phyloP scores from a whole-genome alignment of 2,113 vertebrate genomes.

The Ia io region DNA sequence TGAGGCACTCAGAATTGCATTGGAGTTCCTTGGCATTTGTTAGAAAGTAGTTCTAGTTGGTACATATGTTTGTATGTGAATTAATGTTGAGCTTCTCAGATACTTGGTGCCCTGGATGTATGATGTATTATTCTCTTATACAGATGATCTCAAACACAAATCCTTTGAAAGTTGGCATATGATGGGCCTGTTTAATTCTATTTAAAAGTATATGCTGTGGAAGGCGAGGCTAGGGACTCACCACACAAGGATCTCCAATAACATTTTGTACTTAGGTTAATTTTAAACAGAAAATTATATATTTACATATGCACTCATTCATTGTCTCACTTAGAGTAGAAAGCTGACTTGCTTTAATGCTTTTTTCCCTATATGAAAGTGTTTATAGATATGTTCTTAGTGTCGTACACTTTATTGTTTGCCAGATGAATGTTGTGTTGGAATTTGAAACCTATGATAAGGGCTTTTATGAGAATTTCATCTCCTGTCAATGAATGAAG shows the following conservation, averaged over 20 bases:
- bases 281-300: conserved; percentile 26
- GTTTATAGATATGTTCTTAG: conserved; percentile 8
- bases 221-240: neutral
- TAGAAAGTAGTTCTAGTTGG: neutral
- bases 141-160: conserved; percentile 12
- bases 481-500: conserved; percentile 46
- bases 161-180: conserved; percentile 1
- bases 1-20: neutral
- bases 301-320: neutral
- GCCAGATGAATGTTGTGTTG: conserved; percentile 54
- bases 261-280: neutral
- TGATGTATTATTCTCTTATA: neutral
- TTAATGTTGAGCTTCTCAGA: neutral
- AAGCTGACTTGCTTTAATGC: conserved; percentile 6
- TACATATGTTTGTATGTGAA: conserved; percentile 20
- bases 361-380: neutral
- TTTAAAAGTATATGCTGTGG: neutral
- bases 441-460: conserved; percentile 77
- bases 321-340: neutral
- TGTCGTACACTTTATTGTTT: conserved; percentile 24
- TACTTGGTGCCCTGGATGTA: neutral
- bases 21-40: neutral
- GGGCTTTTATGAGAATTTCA: conserved; percentile 51
- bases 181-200: conserved; percentile 30
- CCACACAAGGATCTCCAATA: neutral